Conservation (phyloP, 2,888 invertebrate species). For the Taphrorychus bicolor region DNA sequence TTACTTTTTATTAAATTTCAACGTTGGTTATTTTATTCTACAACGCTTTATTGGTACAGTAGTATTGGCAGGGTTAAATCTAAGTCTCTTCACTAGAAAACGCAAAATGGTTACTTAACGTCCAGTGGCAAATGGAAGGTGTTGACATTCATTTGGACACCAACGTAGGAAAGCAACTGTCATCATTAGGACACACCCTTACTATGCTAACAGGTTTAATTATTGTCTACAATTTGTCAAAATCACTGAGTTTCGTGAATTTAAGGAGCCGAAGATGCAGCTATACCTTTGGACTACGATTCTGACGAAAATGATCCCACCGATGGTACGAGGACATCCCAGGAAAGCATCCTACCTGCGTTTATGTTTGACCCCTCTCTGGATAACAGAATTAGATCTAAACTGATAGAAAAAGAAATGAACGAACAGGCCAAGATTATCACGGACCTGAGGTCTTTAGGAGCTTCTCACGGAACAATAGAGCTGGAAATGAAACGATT, state of each 20-base stretch:
- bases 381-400: slow-evolving; percentile 85
- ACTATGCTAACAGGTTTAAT: slow-evolving; percentile 85
- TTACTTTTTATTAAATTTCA: neutral
- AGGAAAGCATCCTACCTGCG: slow-evolving; percentile 81
- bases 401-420: slow-evolving; percentile 95
- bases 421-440: slow-evolving; percentile 96
- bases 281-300: slow-evolving; percentile 69
- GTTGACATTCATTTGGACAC: slow-evolving; percentile 96
- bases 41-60: neutral
- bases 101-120: slow-evolving; percentile 98
- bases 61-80: neutral
- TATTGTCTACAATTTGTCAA: neutral
- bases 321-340: slow-evolving; percentile 67
- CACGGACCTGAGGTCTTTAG: slow-evolving; percentile 73
- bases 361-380: slow-evolving; percentile 83
- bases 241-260: neutral
- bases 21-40: too few relatives aligned
- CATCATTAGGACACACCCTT: slow-evolving; percentile 92
- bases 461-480: slow-evolving; percentile 67
- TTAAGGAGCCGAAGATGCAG: slow-evolving; percentile 70
- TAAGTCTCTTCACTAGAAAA: slow-evolving; percentile 68
- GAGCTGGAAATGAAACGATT: slow-evolving; percentile 91
- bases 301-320: slow-evolving; percentile 79
- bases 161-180: slow-evolving; percentile 94
- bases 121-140: slow-evolving; percentile 99